Base-by-base conservation (phyloP, 2,113 vertebrate species). In the Hippocampus guttulatus region DNA sequence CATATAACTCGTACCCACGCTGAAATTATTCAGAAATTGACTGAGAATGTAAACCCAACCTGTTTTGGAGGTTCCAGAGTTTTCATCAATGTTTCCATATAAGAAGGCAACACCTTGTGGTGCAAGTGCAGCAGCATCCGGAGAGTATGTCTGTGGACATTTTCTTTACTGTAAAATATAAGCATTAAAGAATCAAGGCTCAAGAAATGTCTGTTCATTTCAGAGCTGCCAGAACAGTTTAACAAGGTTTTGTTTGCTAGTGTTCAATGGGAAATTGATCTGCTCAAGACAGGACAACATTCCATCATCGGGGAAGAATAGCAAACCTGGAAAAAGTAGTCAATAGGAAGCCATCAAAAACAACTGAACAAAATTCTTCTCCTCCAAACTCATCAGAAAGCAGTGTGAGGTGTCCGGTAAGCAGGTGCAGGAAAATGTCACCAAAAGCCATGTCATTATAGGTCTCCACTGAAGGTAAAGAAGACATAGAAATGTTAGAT, bases 361-460 rank as follows among this genome's bases (percentile, higher is more conserved):
- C 92, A 0, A 93, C 92, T 3, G 87, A 90, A 77, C 96, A 98
- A 85, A 99, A 98, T 27, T 98, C 97, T 68, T 98, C 96, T 0
- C 94, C 89, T 2, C 94, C 91, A 67, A 98, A 98, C 68, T 99
- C 97, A 0, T 99, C 97, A 0, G 94, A 94, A 40, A 98, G 92
- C 69, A 99, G 90, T 0, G 95, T 97, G 74, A 98, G 92, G 83
- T 95, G 96, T 41, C 95, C 95, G 0, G 92, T 97, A 64, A 98
- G 93, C 72, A 99, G 89, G 80, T 98, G 97, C n/a, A 98, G 94
- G 87, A 99, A 99, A 80, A 98, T 95, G 78, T 99, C 97, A 2
- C 95, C 88, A 43, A 98, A 98, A 25, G 95, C 95, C 89, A 96
- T 92, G 84, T 98, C 97, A 0, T 95, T 95, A 70, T 96, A 95